phyloP scores from a whole-genome alignment of 1,140 invertebrate species.

The Ostrea edulis region DNA sequence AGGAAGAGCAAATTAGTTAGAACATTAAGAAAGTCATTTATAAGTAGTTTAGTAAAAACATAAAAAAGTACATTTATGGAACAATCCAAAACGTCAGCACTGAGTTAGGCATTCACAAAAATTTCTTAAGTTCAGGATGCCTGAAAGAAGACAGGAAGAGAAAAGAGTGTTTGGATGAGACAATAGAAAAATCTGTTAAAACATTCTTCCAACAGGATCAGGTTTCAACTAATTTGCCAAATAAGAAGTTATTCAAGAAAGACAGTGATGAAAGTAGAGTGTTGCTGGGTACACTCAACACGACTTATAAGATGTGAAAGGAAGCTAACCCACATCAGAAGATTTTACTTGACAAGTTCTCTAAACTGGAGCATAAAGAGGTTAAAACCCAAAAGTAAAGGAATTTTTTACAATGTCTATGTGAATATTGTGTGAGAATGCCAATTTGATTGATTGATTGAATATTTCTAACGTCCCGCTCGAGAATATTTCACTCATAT shows the following conservation, averaged over 20 bases:
- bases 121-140: slow-evolving; percentile 32
- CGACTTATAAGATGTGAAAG: slow-evolving; percentile 28
- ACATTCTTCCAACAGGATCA: slow-evolving; percentile 34
- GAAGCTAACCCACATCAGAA: slow-evolving; percentile 29
- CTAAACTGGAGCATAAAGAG: slow-evolving; percentile 40
- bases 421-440: slow-evolving; percentile 54
- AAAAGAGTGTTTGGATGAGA: slow-evolving; percentile 41
- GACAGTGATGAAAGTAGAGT: slow-evolving; percentile 2
- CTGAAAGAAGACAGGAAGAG: slow-evolving; percentile 44
- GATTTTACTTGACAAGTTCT: slow-evolving; percentile 29
- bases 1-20: neutral
- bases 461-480: too few species aligned
- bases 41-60: neutral
- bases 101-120: slow-evolving; percentile 6
- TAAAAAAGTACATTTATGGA: slow-evolving; percentile 28
- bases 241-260: too few species aligned
- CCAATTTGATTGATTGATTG: neutral
- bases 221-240: slow-evolving; percentile 39
- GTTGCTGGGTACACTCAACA: neutral
- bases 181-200: slow-evolving; percentile 22
- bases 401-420: slow-evolving; percentile 45
- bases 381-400: slow-evolving; percentile 41
- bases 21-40: slow-evolving; percentile 23
- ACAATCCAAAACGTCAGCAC: neutral
- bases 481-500: too few species aligned